Evolutionary conservation across 2,888 invertebrate species (phyloP), one percentile per base, ranked within the genome.

Genomic region (Octodonta nipae): DNA sequence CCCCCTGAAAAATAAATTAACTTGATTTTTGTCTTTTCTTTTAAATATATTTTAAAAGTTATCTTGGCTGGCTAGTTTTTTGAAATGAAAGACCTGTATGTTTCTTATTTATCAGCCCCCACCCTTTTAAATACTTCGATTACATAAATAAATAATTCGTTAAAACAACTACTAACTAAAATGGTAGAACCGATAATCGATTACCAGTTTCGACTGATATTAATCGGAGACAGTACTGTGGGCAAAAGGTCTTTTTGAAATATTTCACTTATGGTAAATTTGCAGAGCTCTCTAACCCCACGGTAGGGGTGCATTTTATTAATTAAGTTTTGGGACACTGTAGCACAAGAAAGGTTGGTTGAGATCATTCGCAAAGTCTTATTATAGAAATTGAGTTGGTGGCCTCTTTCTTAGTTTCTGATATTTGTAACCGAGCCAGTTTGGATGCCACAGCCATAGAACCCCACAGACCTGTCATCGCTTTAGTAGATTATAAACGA

Each of bases 301-400:
- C 98, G 3, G 95, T 96, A 26, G 96, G 96, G 33, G 96, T 98
- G 13, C 96, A 98, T 64, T 98, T 98, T 65, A 96, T 93, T 61
- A 66, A 64, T 98, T 35, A 96, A 98, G 56, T 64, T 98, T 13
- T 98, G 96, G 96, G 96, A 98, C 56, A 96, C 96, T 1, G 96
- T 96, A 25, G 96, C 96, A 0, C 95, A 96, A 58, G 95, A 96
- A 64, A 73, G 93, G 55, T 96, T n/a, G n/a, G n/a, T n/a, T 96
- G 63, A 78, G 93, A 56, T 95, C 96, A 31, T 96, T 98, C 47
- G 95, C 95, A 20, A 87, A 92, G 58, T 93, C 93, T 0, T 98
- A 98, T 65, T 98, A 96, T 63, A 78, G 96, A 47, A 98, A 98
- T 64, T 93, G 95, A 4, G 96, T 95, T 29, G 96, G 95, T 36